Base-by-base conservation (phyloP, 1,140 invertebrate genomes). In the Lasioglossum albipes region DNA sequence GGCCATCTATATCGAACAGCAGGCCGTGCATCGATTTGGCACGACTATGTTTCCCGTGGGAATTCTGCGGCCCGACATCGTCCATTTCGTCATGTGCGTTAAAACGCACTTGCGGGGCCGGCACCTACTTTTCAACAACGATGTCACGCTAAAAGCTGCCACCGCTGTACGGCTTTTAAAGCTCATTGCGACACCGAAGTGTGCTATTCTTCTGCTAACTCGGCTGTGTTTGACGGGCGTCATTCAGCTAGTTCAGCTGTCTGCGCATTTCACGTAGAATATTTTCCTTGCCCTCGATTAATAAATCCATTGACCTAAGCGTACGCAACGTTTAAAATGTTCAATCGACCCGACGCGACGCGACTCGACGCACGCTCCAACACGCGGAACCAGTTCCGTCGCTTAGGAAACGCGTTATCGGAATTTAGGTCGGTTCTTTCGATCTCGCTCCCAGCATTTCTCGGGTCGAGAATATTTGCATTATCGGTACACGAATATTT, bases 31-130 rank as follows among this genome's bases (percentile, higher is more conserved):
- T 42, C 61, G 64, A 66, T 68, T 42, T 75, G 41, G 41, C 7
- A 52, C 49, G 69, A 79, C 75, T 62, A n/a, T 64, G 52, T 81
- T 83, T 77, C 71, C 59, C 57, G 49, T 57, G 65, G 66, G 66
- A 85, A 85, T 83, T 85, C 83, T 57, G 45, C 49, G 65, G 12
- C 49, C 65, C 12, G 22, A 36, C 22, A 31, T 20, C 75, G 62
- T 80, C 85, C 79, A 84, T 88, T 87, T 81, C 75, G 67, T 83
- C 54, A 54, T 27, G 52, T 72, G 84, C 86, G 85, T 87, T 87
- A 88, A 87, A 87, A 81, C 70, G 65, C 83, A 82, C 83, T 80
- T 65, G 77, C 64, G 71, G 49, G 69, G 49, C 67, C 79, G 76
- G 57, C 76, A 72, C 79, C 83, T 80, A 88, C 67, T 77, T 84